These are phyloP conservation scores for Festucalex cinctus DNA, from an alignment of 2,113 vertebrate genomes.

Conservation along the genomic window DNA sequence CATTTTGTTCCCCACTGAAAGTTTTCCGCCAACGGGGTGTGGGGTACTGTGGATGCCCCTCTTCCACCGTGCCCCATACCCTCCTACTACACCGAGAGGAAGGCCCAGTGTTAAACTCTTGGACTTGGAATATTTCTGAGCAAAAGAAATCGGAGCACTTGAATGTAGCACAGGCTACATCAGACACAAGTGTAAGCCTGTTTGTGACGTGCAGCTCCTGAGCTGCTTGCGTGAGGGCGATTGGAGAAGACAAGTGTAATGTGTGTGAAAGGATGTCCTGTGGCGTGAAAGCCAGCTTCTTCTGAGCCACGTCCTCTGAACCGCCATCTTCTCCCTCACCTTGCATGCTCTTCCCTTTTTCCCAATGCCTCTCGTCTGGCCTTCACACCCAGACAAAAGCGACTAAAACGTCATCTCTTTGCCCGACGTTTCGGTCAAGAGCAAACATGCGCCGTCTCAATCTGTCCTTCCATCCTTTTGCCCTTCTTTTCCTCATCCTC, in stretches of 20 bases:
- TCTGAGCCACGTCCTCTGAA: constrained; percentile 47
- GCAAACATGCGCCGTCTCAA: constrained; percentile 51
- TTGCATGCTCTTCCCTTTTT: neutral
- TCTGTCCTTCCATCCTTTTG: constrained; percentile 31
- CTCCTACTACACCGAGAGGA: constrained; percentile 18
- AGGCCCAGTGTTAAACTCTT: constrained; percentile 54
- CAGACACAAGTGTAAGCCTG: constrained; percentile 30
- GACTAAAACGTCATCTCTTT: constrained; percentile 37
- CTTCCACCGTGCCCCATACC: no score
- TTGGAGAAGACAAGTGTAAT: constrained; percentile 68
- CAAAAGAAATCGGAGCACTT: constrained; percentile 56
- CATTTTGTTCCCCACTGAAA: no score
- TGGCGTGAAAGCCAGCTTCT: constrained; percentile 57
- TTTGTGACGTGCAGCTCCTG: constrained; percentile 35
- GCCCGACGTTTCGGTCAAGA: constrained; percentile 42
- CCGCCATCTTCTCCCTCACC: neutral
- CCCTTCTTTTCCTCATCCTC: constrained; percentile 57
- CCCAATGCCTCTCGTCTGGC: constrained; percentile 29
- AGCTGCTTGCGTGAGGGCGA: constrained; percentile 48
- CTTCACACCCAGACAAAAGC: constrained; percentile 22
- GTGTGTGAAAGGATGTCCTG: constrained; percentile 71
- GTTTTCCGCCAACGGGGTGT: no score
- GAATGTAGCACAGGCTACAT: constrained; percentile 28
- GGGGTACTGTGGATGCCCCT: no score
- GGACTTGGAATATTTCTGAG: constrained; percentile 37